phyloP scores from a whole-genome alignment of 2,797 vertebrate species.

The Botia almorhae region DNA sequence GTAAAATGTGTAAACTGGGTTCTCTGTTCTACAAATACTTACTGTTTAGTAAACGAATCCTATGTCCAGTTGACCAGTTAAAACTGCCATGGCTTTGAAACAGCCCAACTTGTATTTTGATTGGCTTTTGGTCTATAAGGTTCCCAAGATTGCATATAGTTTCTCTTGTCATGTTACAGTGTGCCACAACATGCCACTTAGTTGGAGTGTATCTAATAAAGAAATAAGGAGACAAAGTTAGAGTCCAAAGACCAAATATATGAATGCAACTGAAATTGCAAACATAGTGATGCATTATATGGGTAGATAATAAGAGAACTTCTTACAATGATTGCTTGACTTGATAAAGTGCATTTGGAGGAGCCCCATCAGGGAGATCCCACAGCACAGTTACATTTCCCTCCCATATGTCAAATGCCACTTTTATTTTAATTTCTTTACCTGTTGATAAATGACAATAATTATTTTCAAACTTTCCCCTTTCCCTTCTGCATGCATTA shows the following conservation, averaged over 20 bases:
- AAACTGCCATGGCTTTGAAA: constrained; percentile 19
- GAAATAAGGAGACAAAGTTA: not conserved
- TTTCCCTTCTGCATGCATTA: not conserved
- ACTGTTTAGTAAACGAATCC: constrained; percentile 61
- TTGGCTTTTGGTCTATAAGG: rapidly evolving
- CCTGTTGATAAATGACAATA: constrained; percentile 49
- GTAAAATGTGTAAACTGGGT: no score
- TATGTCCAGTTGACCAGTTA: not conserved
- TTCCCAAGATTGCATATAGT: constrained; percentile 47
- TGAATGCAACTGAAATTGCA: no score
- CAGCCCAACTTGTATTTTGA: constrained; percentile 64
- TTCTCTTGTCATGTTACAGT: constrained; percentile 56
- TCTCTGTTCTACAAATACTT: constrained; percentile 51
- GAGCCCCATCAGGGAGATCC: constrained; percentile 56
- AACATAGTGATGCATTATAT: not conserved
- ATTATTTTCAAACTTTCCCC: constrained; percentile 17
- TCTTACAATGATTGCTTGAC: constrained; percentile 70
- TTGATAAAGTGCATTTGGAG: constrained; percentile 62
- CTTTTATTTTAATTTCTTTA: not conserved
- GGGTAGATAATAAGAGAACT: not conserved
- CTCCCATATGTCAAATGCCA: constrained; percentile 66
- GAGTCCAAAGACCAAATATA: no score
- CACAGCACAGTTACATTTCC: constrained; percentile 68
- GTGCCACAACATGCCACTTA: constrained; percentile 43
- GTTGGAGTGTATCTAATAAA: not conserved